Base-by-base conservation (phyloP, 2,113 vertebrate genomes). In the Zootoca vivipara region DNA sequence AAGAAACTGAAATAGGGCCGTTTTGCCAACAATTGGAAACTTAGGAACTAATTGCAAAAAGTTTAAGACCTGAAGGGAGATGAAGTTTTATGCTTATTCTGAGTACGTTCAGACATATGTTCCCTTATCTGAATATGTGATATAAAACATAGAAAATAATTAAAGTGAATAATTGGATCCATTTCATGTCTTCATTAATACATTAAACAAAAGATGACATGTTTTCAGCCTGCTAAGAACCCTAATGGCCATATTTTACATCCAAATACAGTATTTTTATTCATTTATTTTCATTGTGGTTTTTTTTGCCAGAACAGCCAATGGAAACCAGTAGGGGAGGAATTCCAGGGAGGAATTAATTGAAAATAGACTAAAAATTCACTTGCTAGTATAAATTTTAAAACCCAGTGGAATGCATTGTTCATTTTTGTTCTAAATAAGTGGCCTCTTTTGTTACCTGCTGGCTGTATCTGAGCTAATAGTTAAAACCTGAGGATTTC, bases 201-300 rank as follows among this genome's bases (percentile, higher is more conserved):
- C 1, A 1, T 0, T 56, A 18, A 0, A 40, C 38, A 64, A 30
- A 1, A 0, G 0, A 10, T 22, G 1, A 0, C 56, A 78, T 58
- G 3, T 74, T 58, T 78, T 88, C 4, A 85, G 64, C 40, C 22
- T 89, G 40, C 15, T 80, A 30, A 88, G 78, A 56, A 0, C 1
- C 46, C 0, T 33, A 79, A 78, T 5, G 3, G 58, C 2, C 3
- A 38, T 75, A 7, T 28, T 10, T 28, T 15, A 52, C 12, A n/a
- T 2, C 4, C 12, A 52, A 30, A 56, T 10, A 15, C 1, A 72
- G 30, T 72, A 72, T 33, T 28, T n/a, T 72, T 0, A n/a, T 72
- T 72, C 2, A 33, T 72, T 72, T 72, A 18, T 30, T n/a, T 33
- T 72, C 69, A 72, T 74, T 74, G 4, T n/a, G n/a, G n/a, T n/a